Evolutionary conservation across 2,888 invertebrate genomes (phyloP), one percentile per base, ranked within the genome.

Genomic region (Chrysolina oricalcia): DNA sequence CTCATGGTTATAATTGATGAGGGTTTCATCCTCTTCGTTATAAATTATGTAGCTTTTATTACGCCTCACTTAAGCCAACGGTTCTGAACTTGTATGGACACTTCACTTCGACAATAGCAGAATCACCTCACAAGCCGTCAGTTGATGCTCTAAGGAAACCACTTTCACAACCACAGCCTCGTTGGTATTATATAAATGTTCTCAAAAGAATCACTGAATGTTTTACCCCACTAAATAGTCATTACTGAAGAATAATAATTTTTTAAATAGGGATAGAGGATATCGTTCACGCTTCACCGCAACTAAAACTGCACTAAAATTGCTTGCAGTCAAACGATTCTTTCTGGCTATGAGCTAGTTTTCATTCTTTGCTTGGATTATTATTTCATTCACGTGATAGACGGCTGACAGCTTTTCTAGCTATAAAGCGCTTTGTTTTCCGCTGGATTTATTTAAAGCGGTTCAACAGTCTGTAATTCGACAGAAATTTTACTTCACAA

Each of bases 191-290:
- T 19, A 48, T 23, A 27, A 10, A 35, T 35, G 8, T 35, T 27
- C 27, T 43, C 35, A 8, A 48, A 40, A 27, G 23, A 15, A 23
- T 46, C 43, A 48, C 21, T 21, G 15, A 13, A 46, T 46, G n/a
- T 15, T 6, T 27, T 63, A 23, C 35, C 63, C 63, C 40, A 63
- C 63, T 63, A n/a, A 48, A 67, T 17, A 48, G 66, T n/a, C 9
- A 23, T 21, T 9, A 23, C 48, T n/a, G 41, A 17, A 43, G 43
- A 43, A 43, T 2, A 43, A 43, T 15, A 43, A 43, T 43, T 15
- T 43, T 43, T 43, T 15, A 15, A 43, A 43, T 43, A 43, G 43
- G 15, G 15, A 43, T 43, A 5, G 43, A 43, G 43, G 43, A 43
- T 43, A 43, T 43, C 43, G 43, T 9, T 43, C 1, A 43, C 43